A percentile compares a stretch with the other conserved stretches of the same genome.
Conservation (phyloP, 2,113 vertebrate genomes). For the Ifrita kowaldi region DNA sequence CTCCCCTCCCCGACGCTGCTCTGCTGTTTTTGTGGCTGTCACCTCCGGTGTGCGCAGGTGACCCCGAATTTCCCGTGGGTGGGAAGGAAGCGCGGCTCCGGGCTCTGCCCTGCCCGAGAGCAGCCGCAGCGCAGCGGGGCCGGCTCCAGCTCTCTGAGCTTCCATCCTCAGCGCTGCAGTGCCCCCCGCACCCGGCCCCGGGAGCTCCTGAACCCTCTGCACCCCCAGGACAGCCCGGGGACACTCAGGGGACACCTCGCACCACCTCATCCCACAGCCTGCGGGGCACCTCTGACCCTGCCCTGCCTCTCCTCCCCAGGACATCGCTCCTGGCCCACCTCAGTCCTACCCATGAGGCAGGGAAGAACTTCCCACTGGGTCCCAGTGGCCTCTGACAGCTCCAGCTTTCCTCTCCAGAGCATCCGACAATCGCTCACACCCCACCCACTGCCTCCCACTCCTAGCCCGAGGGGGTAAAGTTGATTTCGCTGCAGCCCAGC, state of each 20-base stretch:
- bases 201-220: neutral
- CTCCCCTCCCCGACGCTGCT: fast-evolving
- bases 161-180: no score
- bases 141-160: neutral
- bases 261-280: neutral
- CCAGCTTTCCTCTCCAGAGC: neutral
- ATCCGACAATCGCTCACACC: neutral
- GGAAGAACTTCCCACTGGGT: neutral
- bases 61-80: neutral
- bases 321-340: no score
- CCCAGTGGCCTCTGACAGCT: neutral
- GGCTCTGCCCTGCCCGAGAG: neutral
- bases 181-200: no score
- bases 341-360: neutral
- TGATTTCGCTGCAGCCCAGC: neutral
- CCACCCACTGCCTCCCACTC: neutral
- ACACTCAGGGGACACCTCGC: neutral
- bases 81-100: neutral
- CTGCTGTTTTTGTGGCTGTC: neutral
- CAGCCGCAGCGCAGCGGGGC: no score
- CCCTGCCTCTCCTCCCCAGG: no score
- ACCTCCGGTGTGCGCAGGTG: neutral
- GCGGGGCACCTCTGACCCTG: fast-evolving
- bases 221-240: neutral
- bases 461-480: neutral